phyloP scores from a whole-genome alignment of 2,113 vertebrate species.

The Podarcis cretensis region DNA sequence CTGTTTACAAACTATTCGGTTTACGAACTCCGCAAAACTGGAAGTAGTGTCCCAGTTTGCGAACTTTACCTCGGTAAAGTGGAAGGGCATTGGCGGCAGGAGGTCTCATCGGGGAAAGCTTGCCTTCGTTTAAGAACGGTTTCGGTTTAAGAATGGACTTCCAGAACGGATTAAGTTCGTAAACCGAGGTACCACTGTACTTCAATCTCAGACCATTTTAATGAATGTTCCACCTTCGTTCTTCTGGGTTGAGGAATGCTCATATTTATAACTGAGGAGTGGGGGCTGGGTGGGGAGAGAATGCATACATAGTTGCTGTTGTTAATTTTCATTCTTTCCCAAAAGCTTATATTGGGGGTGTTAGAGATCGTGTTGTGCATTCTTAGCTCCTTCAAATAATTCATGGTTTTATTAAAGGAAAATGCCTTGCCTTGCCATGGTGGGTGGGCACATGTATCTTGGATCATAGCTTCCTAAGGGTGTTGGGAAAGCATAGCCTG shows the following conservation, averaged over 20 bases:
- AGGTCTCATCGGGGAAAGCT: too few relatives aligned
- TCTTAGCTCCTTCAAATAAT: constrained; percentile 27
- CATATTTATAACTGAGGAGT: constrained; percentile 10
- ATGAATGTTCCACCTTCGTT: neutral
- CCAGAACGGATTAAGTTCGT: too few relatives aligned
- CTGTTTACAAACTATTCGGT: too few relatives aligned
- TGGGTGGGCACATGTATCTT: neutral
- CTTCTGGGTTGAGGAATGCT: neutral
- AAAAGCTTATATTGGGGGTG: neutral
- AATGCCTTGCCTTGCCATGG: constrained; percentile 16
- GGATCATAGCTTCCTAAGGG: neutral
- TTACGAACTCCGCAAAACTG: too few relatives aligned
- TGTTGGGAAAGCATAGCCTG: constrained; percentile 7
- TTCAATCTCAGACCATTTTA: neutral
- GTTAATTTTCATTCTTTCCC: constrained; percentile 10
- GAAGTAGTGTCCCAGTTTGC: too few relatives aligned
- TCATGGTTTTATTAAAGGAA: constrained; percentile 23
- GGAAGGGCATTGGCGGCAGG: too few relatives aligned
- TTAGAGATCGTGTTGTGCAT: neutral
- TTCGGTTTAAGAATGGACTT: too few relatives aligned
- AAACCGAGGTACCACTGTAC: neutral
- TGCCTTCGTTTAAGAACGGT: too few relatives aligned
- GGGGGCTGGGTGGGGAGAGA: neutral
- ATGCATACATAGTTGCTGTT: constrained; percentile 20
- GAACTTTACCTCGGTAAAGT: too few relatives aligned